Base-by-base conservation (phyloP, 2,113 vertebrate species). In the Laticauda colubrina region DNA sequence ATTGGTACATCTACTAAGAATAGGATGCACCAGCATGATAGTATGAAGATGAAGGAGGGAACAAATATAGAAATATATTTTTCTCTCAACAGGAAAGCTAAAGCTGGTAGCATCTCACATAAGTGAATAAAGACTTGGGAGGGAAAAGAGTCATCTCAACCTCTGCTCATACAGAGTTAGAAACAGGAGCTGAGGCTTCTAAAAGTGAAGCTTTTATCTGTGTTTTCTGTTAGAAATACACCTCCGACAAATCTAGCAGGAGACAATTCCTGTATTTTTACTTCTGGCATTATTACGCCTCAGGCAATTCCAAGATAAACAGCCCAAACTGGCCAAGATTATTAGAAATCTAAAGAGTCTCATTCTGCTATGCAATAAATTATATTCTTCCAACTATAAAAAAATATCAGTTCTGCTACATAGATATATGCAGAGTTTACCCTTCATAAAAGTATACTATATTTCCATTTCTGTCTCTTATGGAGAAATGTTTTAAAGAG, bases 11-110 rank as follows among this genome's bases (percentile, higher is more conserved):
- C 2, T 39, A 29, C 20, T 55, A 15, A 29, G 59, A 75, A 89
- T 23, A 81, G 91, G 69, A 88, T 24, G 87, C 48, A 55, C 14
- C 53, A 81, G 24, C 24, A 81, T 20, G 53, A 92, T n/a, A 45
- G 3, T 75, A 24, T 55, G n/a, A n/a, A 24, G 69, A 85, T 91
- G 89, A 39, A 21, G 34, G 11, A 69, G n/a, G 61, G 11, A 69
- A 69, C 26, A 59, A 56, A 75, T 53, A 55, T n/a, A n/a, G n/a
- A 23, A 29, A 11, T 88, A 55, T 26, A 4, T 81, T 43, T 59
- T 54, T n/a, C 15, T 69, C 61, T 81, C 91, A 92, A 26, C 88
- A 85, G 87, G 53, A 23, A 56, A 48, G 87, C 87, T 89, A 89
- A 56, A 85, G 18, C 53, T 89, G 54, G 56, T 56, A 89, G 24